Evolutionary conservation across 2,888 invertebrate genomes (phyloP).

Genomic region (Ennomos quercinarius): DNA sequence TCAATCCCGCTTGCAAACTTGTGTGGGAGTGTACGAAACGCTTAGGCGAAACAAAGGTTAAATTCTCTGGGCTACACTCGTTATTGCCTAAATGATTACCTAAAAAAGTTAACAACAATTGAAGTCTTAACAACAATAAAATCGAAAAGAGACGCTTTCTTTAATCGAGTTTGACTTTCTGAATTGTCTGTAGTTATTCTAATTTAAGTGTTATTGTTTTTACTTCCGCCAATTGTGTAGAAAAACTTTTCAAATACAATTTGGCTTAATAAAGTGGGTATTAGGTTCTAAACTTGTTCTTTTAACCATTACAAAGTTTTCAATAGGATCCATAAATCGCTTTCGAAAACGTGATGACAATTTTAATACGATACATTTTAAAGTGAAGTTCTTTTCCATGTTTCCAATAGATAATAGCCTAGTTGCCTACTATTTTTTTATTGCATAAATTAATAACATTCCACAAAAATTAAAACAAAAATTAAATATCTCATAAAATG

Average conservation of each 20-base stretch:
- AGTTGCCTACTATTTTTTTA: not conserved
- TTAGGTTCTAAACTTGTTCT: not conserved
- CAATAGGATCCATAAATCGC: conserved; percentile 18
- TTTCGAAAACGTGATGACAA: conserved; percentile 19
- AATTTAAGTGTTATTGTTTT: conserved; percentile 16
- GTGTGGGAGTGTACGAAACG: no score
- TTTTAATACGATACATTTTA: conserved; percentile 13
- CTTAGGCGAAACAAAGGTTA: no score
- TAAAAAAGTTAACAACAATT: conserved; percentile 1
- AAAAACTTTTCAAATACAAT: conserved; percentile 17
- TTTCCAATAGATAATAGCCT: not conserved
- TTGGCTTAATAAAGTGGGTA: not conserved
- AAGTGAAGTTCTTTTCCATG: conserved; percentile 4
- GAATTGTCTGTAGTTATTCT: conserved; percentile 11
- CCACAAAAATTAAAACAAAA: no score
- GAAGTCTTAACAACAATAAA: conserved; percentile 8
- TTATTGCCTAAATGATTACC: no score
- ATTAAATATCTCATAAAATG: no score
- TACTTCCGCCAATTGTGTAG: conserved; percentile 4
- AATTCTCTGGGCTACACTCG: no score
- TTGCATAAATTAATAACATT: no score
- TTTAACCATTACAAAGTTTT: not conserved
- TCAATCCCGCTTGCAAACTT: no score
- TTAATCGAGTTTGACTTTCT: conserved; percentile 12
- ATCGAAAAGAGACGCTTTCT: conserved; percentile 6